Base-by-base conservation (phyloP, 2,888 invertebrate genomes). In the Plagodis dolabraria region DNA sequence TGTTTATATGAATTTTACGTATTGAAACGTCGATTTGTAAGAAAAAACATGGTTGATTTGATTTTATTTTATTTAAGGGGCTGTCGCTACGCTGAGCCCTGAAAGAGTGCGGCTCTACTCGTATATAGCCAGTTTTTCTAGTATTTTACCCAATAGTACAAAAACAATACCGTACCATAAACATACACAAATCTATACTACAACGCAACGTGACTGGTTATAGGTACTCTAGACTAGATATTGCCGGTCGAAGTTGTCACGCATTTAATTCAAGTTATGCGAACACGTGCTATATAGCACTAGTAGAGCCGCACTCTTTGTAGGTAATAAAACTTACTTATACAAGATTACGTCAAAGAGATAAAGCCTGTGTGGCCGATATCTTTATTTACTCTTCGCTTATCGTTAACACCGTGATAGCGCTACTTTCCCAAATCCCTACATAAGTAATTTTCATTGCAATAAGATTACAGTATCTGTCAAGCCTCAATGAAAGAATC, bases 361-460 rank as follows among this genome's bases (percentile, higher is more conserved):
- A 51, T 57, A 57, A 57, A 57, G 50, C 42, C 46, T 10, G 22
- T 45, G 46, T 51, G 56, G 50, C 12, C 35, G 36, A 47, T 47
- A 50, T 22, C 10, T 33, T 11, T 47, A 34, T 47, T 42, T 45
- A 36, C 44, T 2, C 46, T 45, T 40, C 22, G 8, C 22, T 51
- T 52, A 52, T 57, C 47, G 9, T 35, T 40, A 33, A n/a, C n/a
- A 12, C 38, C 46, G 38, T 10, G 8, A 22, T 10, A 48, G 22
- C 48, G n/a, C 38, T 6, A 38, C 22, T 12, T 36, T 50, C 35
- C 5, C 11, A 47, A 47, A 51, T 52, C 47, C 57, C 9, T 46
- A 10, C 33, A 36, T 22, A n/a, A 22, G 36, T 1, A 2, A 8
- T 8, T 22, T 22, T 34, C 35, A 22, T 22, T 22, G 22, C 40